Conservation (phyloP, 2,113 vertebrate genomes). For the Alosa alosa region DNA sequence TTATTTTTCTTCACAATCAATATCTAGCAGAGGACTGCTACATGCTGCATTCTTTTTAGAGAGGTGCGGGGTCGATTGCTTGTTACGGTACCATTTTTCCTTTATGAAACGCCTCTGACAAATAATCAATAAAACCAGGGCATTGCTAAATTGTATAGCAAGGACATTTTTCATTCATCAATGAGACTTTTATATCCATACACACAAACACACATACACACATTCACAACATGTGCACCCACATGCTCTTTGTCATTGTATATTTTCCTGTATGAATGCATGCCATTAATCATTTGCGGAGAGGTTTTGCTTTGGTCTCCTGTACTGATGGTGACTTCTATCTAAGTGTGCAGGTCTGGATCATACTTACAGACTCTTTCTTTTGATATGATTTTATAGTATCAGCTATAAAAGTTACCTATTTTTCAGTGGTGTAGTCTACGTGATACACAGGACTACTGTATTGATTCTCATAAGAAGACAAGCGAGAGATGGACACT, state of each 20-base stretch:
- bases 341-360: neutral
- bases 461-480: neutral
- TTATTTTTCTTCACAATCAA: conserved; percentile 41
- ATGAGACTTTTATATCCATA: conserved; percentile 15
- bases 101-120: conserved; percentile 24
- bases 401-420: neutral
- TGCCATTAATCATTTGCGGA: neutral
- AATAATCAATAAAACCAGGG: conserved; percentile 35
- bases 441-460: neutral
- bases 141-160: conserved; percentile 21
- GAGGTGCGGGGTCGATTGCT: conserved; percentile 32
- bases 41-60: conserved; percentile 26
- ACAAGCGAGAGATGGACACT: neutral
- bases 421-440: neutral
- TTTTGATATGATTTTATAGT: neutral
- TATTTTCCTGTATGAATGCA: neutral
- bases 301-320: neutral
- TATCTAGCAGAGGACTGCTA: conserved; percentile 20
- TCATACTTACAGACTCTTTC: neutral
- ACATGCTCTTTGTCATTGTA: neutral
- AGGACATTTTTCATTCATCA: conserved; percentile 28
- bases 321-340: neutral
- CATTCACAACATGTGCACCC: neutral
- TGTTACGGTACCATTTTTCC: conserved; percentile 25
- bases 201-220: neutral